These are phyloP conservation scores for Eilema depressum DNA, from an alignment of 2,888 invertebrate species.

Conservation along the genomic window DNA sequence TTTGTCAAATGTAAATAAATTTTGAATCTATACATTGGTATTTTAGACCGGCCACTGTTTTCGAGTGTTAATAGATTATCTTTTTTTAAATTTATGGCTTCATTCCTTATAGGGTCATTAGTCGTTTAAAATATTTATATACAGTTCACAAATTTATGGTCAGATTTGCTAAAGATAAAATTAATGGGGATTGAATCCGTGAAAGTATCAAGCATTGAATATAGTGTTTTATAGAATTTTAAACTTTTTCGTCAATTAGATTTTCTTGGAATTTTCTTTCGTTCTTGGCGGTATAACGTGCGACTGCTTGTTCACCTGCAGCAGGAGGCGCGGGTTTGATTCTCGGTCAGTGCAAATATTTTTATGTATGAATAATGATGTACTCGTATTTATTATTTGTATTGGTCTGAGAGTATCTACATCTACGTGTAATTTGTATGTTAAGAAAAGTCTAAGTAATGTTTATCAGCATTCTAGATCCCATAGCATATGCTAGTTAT, in stretches of 20 bases:
- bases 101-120: slow-evolving; percentile 50
- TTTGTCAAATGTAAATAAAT: slow-evolving; percentile 72
- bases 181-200: slow-evolving; percentile 4
- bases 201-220: not conserved
- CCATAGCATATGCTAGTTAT: too few relatives aligned
- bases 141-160: slow-evolving; percentile 21
- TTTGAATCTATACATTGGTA: slow-evolving; percentile 74
- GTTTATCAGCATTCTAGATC: too few relatives aligned
- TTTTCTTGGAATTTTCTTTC: not conserved
- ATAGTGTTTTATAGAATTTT: not conserved
- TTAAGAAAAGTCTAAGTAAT: too few relatives aligned
- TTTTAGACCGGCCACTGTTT: slow-evolving; percentile 73
- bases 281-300: too few relatives aligned
- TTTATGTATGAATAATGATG: too few relatives aligned
- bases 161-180: slow-evolving; percentile 21
- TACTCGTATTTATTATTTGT: too few relatives aligned
- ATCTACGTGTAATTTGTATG: too few relatives aligned
- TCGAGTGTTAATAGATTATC: slow-evolving; percentile 81
- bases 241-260: not conserved
- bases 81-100: slow-evolving; percentile 62
- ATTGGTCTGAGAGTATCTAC: too few relatives aligned
- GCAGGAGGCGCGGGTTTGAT: too few relatives aligned
- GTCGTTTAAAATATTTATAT: slow-evolving; percentile 28
- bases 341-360: too few relatives aligned
- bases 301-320: too few relatives aligned